Evolutionary conservation across 2,888 invertebrate species (phyloP), one percentile per base, ranked within the genome.

Genomic region (Agapostemon virescens): DNA sequence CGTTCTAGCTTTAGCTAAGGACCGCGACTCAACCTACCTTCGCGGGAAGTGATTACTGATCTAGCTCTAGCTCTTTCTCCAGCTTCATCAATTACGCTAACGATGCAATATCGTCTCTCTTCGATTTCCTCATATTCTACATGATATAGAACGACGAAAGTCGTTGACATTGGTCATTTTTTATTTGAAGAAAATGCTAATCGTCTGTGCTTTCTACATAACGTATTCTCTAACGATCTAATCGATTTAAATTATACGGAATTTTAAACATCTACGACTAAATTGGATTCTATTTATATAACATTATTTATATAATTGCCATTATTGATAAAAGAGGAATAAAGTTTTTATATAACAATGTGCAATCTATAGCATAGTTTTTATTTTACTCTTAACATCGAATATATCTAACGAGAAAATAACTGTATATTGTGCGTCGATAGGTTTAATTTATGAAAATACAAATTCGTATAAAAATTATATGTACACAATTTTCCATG

Each of bases 1-100:
- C 81, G 73, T 72, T 63, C 78, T 78, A 33, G 36, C 33, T n/a
- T 61, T n/a, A 30, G 30, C 7, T 17, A 49, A 5, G 58, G 17
- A 17, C 15, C 58, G 30, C 15, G 17, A 15, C 13, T 1, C 13
- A 58, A 17, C 26, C 17, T 17, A 2, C 30, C 1, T 30, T 30
- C 17, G 30, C 26, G 23, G 23, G 23, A 23, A 52, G 11, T 11
- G 52, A 52, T 52, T 49, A n/a, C 45, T n/a, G 40, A 40, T 40
- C 3, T 5, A 33, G 33, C 33, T 5, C 15, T 38, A 38, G 9
- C 13, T 38, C 13, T 13, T 2, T 9, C 45, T 45, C 45, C 2
- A 45, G 6, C 20, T 45, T 45, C 20, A 6, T 45, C 45, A 45
- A 20, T 20, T 45, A 6, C 45, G 7, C 7, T 6, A 20, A 9